phyloP scores from a whole-genome alignment of 2,797 vertebrate genomes.

The Nannoperca australis region DNA sequence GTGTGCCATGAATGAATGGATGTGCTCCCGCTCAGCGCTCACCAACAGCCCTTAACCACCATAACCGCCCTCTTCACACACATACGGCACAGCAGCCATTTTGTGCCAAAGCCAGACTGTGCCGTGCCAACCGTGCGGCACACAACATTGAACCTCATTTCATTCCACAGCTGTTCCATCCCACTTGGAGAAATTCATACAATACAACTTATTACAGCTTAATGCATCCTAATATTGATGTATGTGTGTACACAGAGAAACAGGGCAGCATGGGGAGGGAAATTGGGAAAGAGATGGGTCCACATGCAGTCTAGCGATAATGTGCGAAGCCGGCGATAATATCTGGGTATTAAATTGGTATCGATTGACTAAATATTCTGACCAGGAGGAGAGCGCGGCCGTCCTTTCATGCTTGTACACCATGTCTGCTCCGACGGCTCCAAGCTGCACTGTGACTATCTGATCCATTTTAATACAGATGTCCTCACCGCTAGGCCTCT shows the following conservation, averaged over 20 bases:
- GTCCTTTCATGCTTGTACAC: constrained; percentile 73
- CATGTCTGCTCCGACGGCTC: constrained; percentile 68
- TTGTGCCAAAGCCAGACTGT: constrained; percentile 62
- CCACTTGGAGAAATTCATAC: constrained; percentile 66
- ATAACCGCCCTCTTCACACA: constrained; percentile 53
- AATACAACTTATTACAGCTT: constrained; percentile 75
- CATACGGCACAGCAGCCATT: constrained; percentile 70
- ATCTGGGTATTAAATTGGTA: constrained; percentile 83
- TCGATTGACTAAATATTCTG: constrained; percentile 82
- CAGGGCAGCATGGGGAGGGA: constrained; percentile 42
- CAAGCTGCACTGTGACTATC: constrained; percentile 76
- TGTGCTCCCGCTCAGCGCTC: constrained; percentile 30
- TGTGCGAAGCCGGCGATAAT: constrained; percentile 76
- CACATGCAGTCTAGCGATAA: constrained; percentile 81
- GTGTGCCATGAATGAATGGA: constrained; percentile 53
- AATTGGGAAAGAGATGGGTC: constrained; percentile 70
- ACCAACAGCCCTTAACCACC: constrained; percentile 52
- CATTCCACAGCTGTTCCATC: constrained; percentile 72
- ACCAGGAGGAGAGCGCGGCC: constrained; percentile 71
- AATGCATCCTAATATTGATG: constrained; percentile 80
- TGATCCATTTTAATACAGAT: constrained; percentile 81
- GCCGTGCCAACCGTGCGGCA: constrained; percentile 45
- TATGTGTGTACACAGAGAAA: constrained; percentile 68
- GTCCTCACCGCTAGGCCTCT: constrained; percentile 67
- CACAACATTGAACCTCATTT: constrained; percentile 60